Evolutionary conservation across 2,888 invertebrate genomes (phyloP), one percentile per base, ranked within the genome.

Genomic region (Eilema caniola): DNA sequence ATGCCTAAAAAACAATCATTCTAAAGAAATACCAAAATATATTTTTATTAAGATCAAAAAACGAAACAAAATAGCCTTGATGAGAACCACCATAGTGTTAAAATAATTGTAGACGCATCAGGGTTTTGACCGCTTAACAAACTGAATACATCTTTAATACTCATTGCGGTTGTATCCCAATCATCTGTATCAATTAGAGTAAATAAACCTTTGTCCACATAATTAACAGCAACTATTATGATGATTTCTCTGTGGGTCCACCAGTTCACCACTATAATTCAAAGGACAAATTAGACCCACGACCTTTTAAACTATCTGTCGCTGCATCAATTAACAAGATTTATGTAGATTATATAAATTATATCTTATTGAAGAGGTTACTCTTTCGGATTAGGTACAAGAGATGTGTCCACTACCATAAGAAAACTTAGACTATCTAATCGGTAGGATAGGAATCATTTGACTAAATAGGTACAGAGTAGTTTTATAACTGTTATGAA

Each of bases 281-380:
- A 78, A 71, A 68, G 65, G 60, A 71, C 47, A 73, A 76, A 69
- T 80, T 78, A 76, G 78, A 71, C 76, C 60, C 70, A 14, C 63
- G 78, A 81, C 77, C 81, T 76, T 72, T 75, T 74, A 70, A 79
- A 63, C 69, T 68, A 70, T 67, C 66, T 69, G 79, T 70, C 66
- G 69, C 69, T 72, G 31, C 67, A 66, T 73, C 71, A 78, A 79
- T 77, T 79, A 72, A 74, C 73, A 57, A 77, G 73, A 81, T 75
- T 81, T 75, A 77, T 81, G 37, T 37, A 37, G 53, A 61, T 65
- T 61, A 20, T 24, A 8, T 23, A 62, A 62, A 16, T 62, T 4
- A 14, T 41, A 24, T 14, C 23, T 23, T 12, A 57, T 23, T 24
- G 11, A 57, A 12, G 57, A 57, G 12, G 3, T n/a, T 24, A 0